A percentile compares a stretch with the other conserved stretches of the same genome.
Evolutionary conservation across 2,113 vertebrate genomes (phyloP).

Genomic region (Toxostoma redivivum): DNA sequence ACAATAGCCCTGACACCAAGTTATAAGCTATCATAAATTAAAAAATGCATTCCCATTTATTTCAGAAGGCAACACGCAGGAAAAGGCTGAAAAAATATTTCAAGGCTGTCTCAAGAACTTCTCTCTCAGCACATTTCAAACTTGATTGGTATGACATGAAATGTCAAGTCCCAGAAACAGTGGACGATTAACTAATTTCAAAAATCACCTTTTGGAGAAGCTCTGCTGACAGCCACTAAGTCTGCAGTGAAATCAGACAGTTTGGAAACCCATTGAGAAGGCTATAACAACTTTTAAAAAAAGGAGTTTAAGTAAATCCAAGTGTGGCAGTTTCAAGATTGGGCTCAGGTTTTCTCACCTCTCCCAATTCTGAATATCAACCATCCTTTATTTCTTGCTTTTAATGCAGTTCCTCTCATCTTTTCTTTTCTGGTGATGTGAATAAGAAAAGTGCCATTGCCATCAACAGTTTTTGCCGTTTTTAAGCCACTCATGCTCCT

Average conservation of each 20-base stretch:
- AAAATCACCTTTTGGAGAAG: background rate
- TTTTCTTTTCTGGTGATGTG: background rate
- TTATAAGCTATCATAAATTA: conserved; percentile 3
- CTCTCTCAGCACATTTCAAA: background rate
- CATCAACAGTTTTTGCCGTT: background rate
- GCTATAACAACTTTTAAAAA: background rate
- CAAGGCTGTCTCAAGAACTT: background rate
- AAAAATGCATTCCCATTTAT: background rate
- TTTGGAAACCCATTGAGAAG: background rate
- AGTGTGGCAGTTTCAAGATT: background rate
- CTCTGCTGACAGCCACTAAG: background rate
- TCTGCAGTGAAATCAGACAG: background rate
- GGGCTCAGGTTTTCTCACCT: background rate
- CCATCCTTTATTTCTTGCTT: background rate
- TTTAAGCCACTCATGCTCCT: background rate
- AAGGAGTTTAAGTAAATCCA: background rate
- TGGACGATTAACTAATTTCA: background rate
- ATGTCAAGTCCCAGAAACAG: background rate
- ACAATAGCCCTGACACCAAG: background rate
- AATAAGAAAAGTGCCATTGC: background rate
- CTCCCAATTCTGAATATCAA: background rate
- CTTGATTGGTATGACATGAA: background rate
- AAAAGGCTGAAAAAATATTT: background rate
- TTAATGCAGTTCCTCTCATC: background rate
- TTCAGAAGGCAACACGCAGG: background rate